These are phyloP conservation scores for Philhelius pedissequus DNA, from an alignment of 2,888 invertebrate species.

Conservation along the genomic window DNA sequence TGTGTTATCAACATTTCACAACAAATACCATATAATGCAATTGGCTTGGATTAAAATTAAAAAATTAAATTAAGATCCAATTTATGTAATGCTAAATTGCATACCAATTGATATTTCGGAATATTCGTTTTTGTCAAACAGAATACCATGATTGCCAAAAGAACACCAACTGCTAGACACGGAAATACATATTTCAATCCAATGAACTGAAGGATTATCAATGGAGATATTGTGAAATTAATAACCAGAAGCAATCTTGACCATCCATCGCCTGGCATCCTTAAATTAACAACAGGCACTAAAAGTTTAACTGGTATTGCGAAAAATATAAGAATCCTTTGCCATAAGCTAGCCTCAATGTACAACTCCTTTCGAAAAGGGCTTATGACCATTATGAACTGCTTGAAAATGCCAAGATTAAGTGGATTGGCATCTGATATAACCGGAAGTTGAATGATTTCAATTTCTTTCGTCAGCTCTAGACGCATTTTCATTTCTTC, in stretches of 20 bases:
- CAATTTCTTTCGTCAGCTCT: slow-evolving; percentile 30
- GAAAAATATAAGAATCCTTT: neutral
- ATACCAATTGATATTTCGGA: slow-evolving; percentile 23
- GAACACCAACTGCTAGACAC: neutral
- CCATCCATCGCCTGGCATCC: slow-evolving; percentile 43
- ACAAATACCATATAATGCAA: slow-evolving; percentile 21
- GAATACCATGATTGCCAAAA: slow-evolving; percentile 4
- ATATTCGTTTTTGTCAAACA: neutral
- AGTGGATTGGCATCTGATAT: slow-evolving; percentile 12
- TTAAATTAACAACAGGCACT: slow-evolving; percentile 29
- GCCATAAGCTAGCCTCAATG: slow-evolving; percentile 7
- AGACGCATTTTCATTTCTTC: neutral
- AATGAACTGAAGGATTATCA: neutral
- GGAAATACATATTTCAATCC: neutral
- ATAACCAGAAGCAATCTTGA: slow-evolving; percentile 30
- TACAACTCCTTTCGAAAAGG: slow-evolving; percentile 31
- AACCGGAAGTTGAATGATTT: neutral
- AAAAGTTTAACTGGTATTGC: slow-evolving; percentile 13
- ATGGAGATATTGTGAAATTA: slow-evolving; percentile 29
- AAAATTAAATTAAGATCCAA: neutral
- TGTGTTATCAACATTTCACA: slow-evolving; percentile 14
- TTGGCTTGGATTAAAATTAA: neutral
- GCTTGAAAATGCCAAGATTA: neutral
- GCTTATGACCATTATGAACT: slow-evolving; percentile 22
- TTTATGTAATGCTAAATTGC: neutral